Conservation (phyloP, 2,888 invertebrate genomes). For the Melikaiella ostensackeni region DNA sequence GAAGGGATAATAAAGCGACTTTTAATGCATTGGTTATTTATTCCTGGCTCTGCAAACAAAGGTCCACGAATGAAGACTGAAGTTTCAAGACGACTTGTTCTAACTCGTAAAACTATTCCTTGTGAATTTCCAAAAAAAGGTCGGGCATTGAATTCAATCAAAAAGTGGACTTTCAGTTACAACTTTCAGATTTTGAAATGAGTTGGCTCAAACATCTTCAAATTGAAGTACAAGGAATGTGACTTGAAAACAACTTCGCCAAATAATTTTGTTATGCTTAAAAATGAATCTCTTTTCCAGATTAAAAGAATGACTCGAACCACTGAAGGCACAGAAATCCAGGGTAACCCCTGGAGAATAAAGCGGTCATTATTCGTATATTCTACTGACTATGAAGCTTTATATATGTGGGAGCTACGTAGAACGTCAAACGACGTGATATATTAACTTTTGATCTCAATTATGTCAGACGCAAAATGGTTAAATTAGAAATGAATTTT, state of each 20-base stretch:
- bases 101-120: slow-evolving; percentile 34
- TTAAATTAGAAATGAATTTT: too few relatives aligned
- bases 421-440: too few relatives aligned
- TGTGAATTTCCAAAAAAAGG: slow-evolving; percentile 45
- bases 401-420: too few relatives aligned
- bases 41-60: slow-evolving; percentile 15
- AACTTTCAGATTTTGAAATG: too few relatives aligned
- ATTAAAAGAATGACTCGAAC: background rate
- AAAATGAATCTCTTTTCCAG: slow-evolving; percentile 11
- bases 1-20: slow-evolving; percentile 28
- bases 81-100: slow-evolving; percentile 41
- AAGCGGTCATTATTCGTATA: too few relatives aligned
- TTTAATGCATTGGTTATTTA: slow-evolving; percentile 46
- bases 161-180: slow-evolving; percentile 42
- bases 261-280: slow-evolving; percentile 24
- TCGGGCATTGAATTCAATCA: slow-evolving; percentile 38
- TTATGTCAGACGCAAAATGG: too few relatives aligned
- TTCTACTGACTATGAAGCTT: too few relatives aligned
- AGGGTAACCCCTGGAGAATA: background rate
- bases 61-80: slow-evolving; percentile 18
- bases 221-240: too few relatives aligned
- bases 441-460: too few relatives aligned
- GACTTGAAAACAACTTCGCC: too few relatives aligned
- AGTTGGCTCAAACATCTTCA: too few relatives aligned
- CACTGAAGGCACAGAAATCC: background rate